phyloP scores from a whole-genome alignment of 2,113 vertebrate genomes.

The Toxotes chatareus region DNA sequence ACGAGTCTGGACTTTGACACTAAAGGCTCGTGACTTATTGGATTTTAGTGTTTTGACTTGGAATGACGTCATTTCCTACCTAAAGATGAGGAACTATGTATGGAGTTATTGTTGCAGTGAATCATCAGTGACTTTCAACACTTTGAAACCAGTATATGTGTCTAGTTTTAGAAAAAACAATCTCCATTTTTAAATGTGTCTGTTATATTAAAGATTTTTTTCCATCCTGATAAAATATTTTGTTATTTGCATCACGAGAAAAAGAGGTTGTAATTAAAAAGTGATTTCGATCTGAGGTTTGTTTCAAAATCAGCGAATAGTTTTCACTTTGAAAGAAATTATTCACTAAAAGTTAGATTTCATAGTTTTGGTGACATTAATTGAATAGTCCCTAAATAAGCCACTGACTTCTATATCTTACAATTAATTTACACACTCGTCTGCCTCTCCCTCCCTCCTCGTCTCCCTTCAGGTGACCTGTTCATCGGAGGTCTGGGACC shows the following conservation, averaged over 20 bases:
- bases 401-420: not conserved
- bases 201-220: not conserved
- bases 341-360: not conserved
- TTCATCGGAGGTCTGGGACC: slow-evolving; percentile 95
- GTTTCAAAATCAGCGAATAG: too few species aligned
- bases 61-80: not conserved
- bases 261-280: not conserved
- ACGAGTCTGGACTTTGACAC: not conserved
- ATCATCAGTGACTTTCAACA: not conserved
- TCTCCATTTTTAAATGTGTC: not conserved
- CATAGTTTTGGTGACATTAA: not conserved
- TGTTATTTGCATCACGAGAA: too few species aligned
- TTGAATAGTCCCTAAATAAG: not conserved
- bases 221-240: too few species aligned
- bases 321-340: not conserved
- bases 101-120: not conserved
- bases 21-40: not conserved
- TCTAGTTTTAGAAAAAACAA: not conserved
- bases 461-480: slow-evolving; percentile 88
- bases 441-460: not conserved
- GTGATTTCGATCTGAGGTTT: too few species aligned
- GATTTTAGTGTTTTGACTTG: not conserved
- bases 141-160: not conserved
- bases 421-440: not conserved
- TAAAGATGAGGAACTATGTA: not conserved